These are phyloP conservation scores for Agrochola litura DNA, from an alignment of 2,888 invertebrate species.

Conservation along the genomic window DNA sequence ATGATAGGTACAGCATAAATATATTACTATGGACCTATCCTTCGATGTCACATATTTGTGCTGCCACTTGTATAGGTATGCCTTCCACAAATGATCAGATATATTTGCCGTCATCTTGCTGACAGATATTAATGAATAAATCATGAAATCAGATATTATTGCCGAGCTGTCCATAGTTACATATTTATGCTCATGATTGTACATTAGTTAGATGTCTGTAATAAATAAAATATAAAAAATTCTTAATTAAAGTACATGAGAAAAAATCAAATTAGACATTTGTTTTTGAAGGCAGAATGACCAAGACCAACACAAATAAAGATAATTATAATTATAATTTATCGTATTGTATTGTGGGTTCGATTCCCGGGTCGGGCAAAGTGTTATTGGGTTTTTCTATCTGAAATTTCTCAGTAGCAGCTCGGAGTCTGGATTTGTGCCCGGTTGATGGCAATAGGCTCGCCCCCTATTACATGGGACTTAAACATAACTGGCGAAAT, in stretches of 20 bases:
- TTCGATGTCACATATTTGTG: neutral
- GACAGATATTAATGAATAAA: neutral
- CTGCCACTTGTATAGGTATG: no score
- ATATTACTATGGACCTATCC: neutral
- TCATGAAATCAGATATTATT: neutral
- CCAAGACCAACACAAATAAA: no score
- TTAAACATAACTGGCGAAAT: no score
- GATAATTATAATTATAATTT: no score
- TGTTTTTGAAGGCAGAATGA: neutral
- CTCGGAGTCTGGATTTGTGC: no score
- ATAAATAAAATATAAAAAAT: no score
- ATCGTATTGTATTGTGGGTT: no score
- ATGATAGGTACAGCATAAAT: neutral
- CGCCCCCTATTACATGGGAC: no score
- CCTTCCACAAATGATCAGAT: neutral
- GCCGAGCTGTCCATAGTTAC: neutral
- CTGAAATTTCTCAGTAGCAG: no score
- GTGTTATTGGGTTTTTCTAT: no score
- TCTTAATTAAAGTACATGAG: neutral
- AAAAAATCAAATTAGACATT: neutral
- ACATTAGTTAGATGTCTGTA: neutral
- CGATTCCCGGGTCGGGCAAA: no score
- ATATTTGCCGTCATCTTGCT: neutral
- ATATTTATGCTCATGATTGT: neutral
- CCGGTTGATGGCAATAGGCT: no score